These are phyloP conservation scores for Pseudeuparius sepicola DNA, from an alignment of 2,888 invertebrate genomes.

Conservation along the genomic window DNA sequence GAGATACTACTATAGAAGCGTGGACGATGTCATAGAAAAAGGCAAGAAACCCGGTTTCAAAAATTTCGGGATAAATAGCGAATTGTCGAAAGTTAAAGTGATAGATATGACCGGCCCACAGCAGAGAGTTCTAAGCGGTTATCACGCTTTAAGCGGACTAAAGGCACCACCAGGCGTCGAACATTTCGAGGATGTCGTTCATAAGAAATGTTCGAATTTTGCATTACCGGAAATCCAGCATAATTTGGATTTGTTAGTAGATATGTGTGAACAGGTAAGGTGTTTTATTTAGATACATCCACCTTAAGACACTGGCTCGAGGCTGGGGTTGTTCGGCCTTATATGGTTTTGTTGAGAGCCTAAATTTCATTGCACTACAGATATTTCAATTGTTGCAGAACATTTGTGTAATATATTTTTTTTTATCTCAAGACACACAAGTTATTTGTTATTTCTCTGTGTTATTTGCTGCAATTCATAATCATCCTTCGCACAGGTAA, in stretches of 20 bases:
- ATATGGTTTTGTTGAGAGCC: too few relatives aligned
- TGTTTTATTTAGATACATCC: too few relatives aligned
- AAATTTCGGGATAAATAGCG: too few relatives aligned
- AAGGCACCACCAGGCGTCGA: conserved; percentile 46
- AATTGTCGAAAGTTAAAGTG: conserved; percentile 84
- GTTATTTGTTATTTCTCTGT: too few relatives aligned
- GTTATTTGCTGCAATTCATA: too few relatives aligned
- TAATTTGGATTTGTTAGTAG: conserved; percentile 83
- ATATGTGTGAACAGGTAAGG: conserved; percentile 79
- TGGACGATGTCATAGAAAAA: conserved; percentile 84
- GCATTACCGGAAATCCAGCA: conserved; percentile 83
- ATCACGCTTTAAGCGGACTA: conserved; percentile 76
- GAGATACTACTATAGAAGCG: conserved; percentile 72
- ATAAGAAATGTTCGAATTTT: conserved; percentile 57
- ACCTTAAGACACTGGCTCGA: too few relatives aligned
- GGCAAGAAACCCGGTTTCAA: conserved; percentile 58
- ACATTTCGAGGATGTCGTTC: conserved; percentile 54
- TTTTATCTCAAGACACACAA: too few relatives aligned
- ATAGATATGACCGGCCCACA: conserved; percentile 99
- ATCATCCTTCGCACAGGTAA: too few relatives aligned
- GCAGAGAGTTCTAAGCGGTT: conserved; percentile 82
- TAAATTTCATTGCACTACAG: too few relatives aligned
- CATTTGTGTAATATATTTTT: too few relatives aligned
- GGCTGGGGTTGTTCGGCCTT: too few relatives aligned
- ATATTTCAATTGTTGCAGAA: too few relatives aligned